These are phyloP conservation scores for Timema podura DNA, from an alignment of 2,888 invertebrate genomes.

Conservation along the genomic window DNA sequence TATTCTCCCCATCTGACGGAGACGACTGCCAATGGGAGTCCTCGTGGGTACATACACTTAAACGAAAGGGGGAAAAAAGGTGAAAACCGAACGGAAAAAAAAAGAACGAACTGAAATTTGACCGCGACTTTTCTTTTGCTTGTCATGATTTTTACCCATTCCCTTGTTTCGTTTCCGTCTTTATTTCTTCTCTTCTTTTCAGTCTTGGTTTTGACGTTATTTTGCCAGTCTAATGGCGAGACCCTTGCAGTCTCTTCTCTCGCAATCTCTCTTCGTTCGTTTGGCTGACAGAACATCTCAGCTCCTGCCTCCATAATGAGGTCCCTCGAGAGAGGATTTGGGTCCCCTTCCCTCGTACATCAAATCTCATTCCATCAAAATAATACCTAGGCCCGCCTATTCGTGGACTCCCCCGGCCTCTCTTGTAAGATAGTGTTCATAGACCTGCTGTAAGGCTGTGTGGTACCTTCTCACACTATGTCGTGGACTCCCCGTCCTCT, in stretches of 20 bases:
- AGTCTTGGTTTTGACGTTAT: constrained; percentile 6
- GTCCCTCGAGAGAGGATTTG: constrained; percentile 20
- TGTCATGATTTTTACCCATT: constrained; percentile 13
- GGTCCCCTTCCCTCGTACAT: constrained; percentile 10
- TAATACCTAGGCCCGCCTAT: background rate
- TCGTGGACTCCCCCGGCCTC: no score
- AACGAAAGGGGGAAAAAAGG: background rate
- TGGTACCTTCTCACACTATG: no score
- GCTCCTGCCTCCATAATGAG: constrained; percentile 17
- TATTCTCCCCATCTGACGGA: no score
- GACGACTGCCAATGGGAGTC: constrained; percentile 10
- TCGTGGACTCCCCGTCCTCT: no score
- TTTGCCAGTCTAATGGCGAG: constrained; percentile 15
- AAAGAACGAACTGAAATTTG: constrained; percentile 22
- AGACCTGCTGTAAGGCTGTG: no score
- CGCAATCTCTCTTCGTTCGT: constrained; percentile 13
- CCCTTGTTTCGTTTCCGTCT: background rate
- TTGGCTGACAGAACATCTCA: constrained; percentile 13
- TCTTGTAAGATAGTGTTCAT: no score
- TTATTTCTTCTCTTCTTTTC: background rate
- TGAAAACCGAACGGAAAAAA: constrained; percentile 11
- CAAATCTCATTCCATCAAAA: constrained; percentile 17
- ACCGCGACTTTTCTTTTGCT: constrained; percentile 19
- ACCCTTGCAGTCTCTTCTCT: background rate
- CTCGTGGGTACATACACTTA: constrained; percentile 6